Evolutionary conservation across 2,797 vertebrate genomes (phyloP).

Genomic region (Hoplostethus atlanticus): DNA sequence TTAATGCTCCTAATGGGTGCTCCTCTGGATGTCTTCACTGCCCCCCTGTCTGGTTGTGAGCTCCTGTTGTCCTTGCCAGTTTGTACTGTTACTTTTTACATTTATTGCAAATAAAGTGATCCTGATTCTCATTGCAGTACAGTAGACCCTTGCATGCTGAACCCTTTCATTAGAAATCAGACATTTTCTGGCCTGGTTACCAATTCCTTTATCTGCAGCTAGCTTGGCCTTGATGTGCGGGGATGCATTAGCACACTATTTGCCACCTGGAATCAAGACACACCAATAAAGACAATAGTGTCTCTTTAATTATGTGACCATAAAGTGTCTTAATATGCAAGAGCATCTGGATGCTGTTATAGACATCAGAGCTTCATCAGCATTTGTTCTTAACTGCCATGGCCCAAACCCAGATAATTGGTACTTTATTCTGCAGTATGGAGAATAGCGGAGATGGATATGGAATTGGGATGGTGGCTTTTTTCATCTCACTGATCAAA

Average conservation of each 20-base stretch:
- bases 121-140: neutral
- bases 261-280: constrained; percentile 72
- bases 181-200: constrained; percentile 1
- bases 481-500: constrained; percentile 23
- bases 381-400: constrained; percentile 53
- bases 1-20: neutral
- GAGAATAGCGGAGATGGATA: constrained; percentile 17
- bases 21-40: neutral
- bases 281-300: constrained; percentile 61
- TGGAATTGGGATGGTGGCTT: constrained; percentile 2
- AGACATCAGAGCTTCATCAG: constrained; percentile 66
- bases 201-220: constrained; percentile 24
- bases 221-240: constrained; percentile 50
- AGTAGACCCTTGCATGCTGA: constrained; percentile 13
- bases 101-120: constrained; percentile 15
- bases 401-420: constrained; percentile 34
- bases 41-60: neutral
- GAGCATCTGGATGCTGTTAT: constrained; percentile 69
- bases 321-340: constrained; percentile 66
- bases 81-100: neutral
- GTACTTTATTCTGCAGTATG: constrained; percentile 33
- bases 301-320: constrained; percentile 61
- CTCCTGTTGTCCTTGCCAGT: too few relatives aligned
- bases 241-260: constrained; percentile 57
- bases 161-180: constrained; percentile 26